phyloP scores from a whole-genome alignment of 2,888 invertebrate species.

The Salticus scenicus region DNA sequence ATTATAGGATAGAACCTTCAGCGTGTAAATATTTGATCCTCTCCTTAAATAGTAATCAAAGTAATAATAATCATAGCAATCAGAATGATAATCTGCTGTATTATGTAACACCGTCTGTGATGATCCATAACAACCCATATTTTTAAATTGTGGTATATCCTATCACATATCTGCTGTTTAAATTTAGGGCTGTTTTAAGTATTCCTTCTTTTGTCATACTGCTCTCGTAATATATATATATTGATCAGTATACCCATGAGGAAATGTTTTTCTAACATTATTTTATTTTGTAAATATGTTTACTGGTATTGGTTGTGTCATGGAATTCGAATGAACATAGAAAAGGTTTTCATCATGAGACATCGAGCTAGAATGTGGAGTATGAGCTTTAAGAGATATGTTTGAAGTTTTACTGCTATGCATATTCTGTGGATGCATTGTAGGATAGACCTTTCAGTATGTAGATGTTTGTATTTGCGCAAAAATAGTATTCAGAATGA shows the following conservation, averaged over 20 bases:
- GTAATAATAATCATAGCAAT: too few species aligned
- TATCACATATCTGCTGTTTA: constrained; percentile 41
- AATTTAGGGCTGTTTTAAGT: too few species aligned
- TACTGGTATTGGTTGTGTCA: constrained; percentile 36
- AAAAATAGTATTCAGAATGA: constrained; percentile 41
- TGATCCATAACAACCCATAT: constrained; percentile 42
- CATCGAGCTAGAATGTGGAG: constrained; percentile 9
- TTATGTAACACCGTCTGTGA: constrained; percentile 36
- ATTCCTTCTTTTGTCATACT: too few species aligned
- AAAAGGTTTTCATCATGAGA: constrained; percentile 31
- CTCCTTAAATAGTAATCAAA: too few species aligned
- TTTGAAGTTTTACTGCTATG: constrained; percentile 27
- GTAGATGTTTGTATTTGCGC: constrained; percentile 32
- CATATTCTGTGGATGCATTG: constrained; percentile 32
- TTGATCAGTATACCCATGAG: too few species aligned
- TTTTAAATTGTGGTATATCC: constrained; percentile 35
- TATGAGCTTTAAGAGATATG: constrained; percentile 28
- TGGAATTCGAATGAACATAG: constrained; percentile 25
- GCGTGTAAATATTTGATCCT: constrained; percentile 35
- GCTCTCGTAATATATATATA: too few species aligned
- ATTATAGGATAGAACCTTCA: constrained; percentile 43
- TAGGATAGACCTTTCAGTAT: constrained; percentile 45
- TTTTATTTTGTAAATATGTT: constrained; percentile 43
- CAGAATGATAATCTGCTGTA: constrained; percentile 42
- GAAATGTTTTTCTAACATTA: too few species aligned